Conservation (phyloP, 2,888 invertebrate genomes). For the Epistrophella euchroma region DNA sequence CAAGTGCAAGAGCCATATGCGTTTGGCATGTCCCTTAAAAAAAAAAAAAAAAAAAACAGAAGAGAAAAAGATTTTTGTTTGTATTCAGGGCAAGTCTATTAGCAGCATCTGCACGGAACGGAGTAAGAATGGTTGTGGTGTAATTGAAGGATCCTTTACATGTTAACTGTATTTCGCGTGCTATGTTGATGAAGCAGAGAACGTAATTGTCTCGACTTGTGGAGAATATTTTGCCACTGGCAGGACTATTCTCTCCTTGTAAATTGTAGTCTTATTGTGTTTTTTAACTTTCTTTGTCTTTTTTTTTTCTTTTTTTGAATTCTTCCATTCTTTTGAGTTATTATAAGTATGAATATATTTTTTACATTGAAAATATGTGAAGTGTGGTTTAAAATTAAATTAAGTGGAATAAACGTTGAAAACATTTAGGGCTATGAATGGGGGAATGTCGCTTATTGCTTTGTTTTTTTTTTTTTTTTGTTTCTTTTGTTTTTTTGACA, state of each 20-base stretch:
- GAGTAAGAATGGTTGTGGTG: conserved; percentile 18
- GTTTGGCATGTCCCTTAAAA: conserved; percentile 39
- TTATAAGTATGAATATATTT: conserved; percentile 13
- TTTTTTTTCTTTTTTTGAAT: not conserved
- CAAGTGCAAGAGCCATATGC: conserved; percentile 52
- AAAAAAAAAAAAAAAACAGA: not conserved
- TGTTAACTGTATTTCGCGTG: conserved; percentile 42
- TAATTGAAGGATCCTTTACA: conserved; percentile 70
- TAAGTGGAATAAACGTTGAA: conserved; percentile 73
- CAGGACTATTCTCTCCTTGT: conserved; percentile 13
- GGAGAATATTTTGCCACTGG: conserved; percentile 45
- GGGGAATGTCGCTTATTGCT: conserved; percentile 7
- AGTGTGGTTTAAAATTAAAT: conserved; percentile 67
- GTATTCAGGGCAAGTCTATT: conserved; percentile 50
- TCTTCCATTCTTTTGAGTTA: conserved; percentile 26
- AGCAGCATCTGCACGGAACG: conserved; percentile 10
- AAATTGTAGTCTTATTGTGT: conserved; percentile 9
- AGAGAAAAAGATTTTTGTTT: conserved; percentile 24
- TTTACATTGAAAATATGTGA: conserved; percentile 16
- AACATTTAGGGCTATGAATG: conserved; percentile 62
- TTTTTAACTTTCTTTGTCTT: conserved; percentile 7
- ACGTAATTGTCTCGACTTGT: conserved; percentile 64
- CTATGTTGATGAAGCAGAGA: conserved; percentile 58
- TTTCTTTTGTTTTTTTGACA: conserved; percentile 5
- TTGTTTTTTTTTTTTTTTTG: not conserved